A percentile compares a stretch with the other conserved stretches of the same genome.
These are phyloP conservation scores for Drosophila ezoana DNA, from an alignment of 2,888 invertebrate species.

Conservation along the genomic window DNA sequence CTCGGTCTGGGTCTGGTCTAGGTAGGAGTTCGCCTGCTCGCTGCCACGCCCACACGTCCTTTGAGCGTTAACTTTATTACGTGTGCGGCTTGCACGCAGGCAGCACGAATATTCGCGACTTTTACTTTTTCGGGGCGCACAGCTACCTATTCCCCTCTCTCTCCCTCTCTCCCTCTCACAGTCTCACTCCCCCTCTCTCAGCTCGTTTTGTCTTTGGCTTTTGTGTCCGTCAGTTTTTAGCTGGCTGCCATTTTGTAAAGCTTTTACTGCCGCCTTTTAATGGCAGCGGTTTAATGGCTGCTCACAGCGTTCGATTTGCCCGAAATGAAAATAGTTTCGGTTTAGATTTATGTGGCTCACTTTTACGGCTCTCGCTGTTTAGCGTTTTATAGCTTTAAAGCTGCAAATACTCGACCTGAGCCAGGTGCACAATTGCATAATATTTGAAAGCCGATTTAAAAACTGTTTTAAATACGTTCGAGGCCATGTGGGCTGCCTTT, in stretches of 20 bases:
- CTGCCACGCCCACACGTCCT: conserved; percentile 35
- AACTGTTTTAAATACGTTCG: neutral
- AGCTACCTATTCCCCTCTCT: neutral
- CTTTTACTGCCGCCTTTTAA: conserved; percentile 64
- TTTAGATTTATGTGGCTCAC: conserved; percentile 56
- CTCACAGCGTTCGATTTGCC: conserved; percentile 50
- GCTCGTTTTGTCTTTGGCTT: conserved; percentile 6
- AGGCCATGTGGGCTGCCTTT: no score
- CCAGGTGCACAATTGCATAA: neutral
- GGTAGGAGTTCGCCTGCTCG: conserved; percentile 15
- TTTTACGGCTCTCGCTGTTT: conserved; percentile 42
- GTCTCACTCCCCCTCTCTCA: neutral
- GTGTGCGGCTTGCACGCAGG: conserved; percentile 60
- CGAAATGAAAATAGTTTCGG: conserved; percentile 60
- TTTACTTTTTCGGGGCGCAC: conserved; percentile 47
- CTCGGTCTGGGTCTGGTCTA: conserved; percentile 49
- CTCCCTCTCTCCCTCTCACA: neutral
- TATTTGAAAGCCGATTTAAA: no score
- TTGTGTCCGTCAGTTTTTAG: conserved; percentile 33
- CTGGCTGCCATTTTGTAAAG: conserved; percentile 47
- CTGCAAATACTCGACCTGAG: no score
- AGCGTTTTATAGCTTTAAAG: conserved; percentile 24
- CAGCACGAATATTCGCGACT: conserved; percentile 45
- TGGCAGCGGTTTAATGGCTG: conserved; percentile 56
- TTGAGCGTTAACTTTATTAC: conserved; percentile 69